phyloP scores from a whole-genome alignment of 1,140 invertebrate genomes.

The Pseudomyrmex concolor region DNA sequence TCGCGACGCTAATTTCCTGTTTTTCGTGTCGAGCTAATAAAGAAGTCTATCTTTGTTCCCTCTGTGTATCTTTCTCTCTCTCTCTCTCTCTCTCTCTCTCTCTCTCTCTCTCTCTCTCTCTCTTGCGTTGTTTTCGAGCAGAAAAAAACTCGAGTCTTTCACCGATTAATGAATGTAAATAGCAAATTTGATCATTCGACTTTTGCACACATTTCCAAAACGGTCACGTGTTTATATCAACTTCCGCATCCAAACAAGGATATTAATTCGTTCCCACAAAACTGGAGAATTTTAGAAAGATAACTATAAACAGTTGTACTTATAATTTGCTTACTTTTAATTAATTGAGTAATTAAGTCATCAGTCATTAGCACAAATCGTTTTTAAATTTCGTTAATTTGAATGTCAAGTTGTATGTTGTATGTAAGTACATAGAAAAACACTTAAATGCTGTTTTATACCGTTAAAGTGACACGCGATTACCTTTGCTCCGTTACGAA shows the following conservation, averaged over 20 bases:
- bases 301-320: too few relatives aligned
- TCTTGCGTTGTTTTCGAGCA: constrained; percentile 60
- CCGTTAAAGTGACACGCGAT: background rate
- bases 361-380: background rate
- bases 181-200: background rate
- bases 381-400: too few relatives aligned
- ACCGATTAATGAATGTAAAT: constrained; percentile 7
- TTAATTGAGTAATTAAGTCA: too few relatives aligned
- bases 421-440: too few relatives aligned
- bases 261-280: too few relatives aligned
- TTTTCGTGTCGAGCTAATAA: constrained; percentile 69
- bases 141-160: background rate
- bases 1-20: constrained; percentile 73
- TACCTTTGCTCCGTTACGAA: background rate
- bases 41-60: constrained; percentile 22
- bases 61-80: background rate
- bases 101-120: background rate
- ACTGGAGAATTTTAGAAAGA: too few relatives aligned
- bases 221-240: too few relatives aligned
- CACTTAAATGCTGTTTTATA: background rate
- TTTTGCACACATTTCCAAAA: too few relatives aligned
- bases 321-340: too few relatives aligned
- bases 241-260: too few relatives aligned
- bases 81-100: background rate
- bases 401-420: too few relatives aligned